These are phyloP conservation scores for Lithophane leautieri DNA, from an alignment of 2,888 invertebrate genomes.

Conservation along the genomic window DNA sequence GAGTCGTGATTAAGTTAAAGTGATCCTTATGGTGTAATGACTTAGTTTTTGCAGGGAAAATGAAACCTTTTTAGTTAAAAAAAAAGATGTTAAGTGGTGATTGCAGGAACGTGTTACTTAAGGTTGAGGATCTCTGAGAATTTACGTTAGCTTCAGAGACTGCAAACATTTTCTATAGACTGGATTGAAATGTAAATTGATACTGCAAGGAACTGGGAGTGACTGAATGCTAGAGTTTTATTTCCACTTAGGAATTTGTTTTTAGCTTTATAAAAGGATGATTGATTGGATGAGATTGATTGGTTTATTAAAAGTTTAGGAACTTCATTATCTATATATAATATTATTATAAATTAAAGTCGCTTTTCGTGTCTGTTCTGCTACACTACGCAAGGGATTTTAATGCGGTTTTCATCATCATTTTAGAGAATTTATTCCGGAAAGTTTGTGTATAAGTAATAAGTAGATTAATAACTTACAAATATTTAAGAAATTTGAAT, in stretches of 20 bases:
- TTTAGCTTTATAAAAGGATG: slow-evolving; percentile 19
- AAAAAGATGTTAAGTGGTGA: slow-evolving; percentile 28
- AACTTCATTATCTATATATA: not conserved
- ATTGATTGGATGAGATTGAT: slow-evolving; percentile 17
- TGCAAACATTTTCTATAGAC: slow-evolving; percentile 27
- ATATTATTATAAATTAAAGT: no score
- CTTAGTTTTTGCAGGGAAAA: slow-evolving; percentile 40
- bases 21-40: slow-evolving; percentile 49
- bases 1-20: slow-evolving; percentile 54
- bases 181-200: slow-evolving; percentile 46
- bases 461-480: no score
- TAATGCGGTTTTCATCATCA: no score
- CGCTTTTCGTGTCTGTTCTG: no score
- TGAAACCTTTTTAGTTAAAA: slow-evolving; percentile 37
- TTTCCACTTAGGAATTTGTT: slow-evolving; percentile 9
- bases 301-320: not conserved
- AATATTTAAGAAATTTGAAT: no score
- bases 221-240: slow-evolving; percentile 15
- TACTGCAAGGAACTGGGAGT: slow-evolving; percentile 5
- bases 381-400: no score
- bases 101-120: slow-evolving; percentile 31
- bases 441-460: no score
- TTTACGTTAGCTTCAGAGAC: slow-evolving; percentile 7
- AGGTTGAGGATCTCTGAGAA: slow-evolving; percentile 14
- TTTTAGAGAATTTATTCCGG: no score